A percentile compares a stretch with the other conserved stretches of the same genome.
phyloP scores from a whole-genome alignment of 2,888 invertebrate species.

The Mamestra brassicae region DNA sequence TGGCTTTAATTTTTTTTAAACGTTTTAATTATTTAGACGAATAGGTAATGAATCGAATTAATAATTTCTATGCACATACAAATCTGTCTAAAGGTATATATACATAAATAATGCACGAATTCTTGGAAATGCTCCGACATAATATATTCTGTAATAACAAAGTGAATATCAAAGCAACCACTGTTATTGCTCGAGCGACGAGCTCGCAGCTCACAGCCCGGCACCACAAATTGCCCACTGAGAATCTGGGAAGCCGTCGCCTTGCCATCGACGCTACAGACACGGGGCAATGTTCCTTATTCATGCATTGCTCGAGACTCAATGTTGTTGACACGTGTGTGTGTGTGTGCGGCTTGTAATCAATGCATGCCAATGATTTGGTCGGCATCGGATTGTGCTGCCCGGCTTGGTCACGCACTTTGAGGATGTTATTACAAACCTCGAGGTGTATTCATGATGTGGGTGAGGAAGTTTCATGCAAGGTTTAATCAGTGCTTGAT shows the following conservation, averaged over 20 bases:
- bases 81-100: no score
- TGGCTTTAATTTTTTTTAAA: no score
- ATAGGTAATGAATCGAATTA: neutral
- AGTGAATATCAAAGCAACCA: slow-evolving; percentile 22
- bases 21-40: neutral
- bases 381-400: neutral
- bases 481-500: neutral
- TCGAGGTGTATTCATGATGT: slow-evolving; percentile 4
- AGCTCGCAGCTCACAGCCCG: neutral
- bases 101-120: neutral
- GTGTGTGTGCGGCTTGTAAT: neutral
- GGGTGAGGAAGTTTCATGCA: no score
- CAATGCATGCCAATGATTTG: slow-evolving; percentile 32
- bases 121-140: neutral
- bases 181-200: slow-evolving; percentile 12
- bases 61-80: neutral
- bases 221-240: no score
- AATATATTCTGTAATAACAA: slow-evolving; percentile 24
- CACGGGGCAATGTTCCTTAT: slow-evolving; percentile 1
- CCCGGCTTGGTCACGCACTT: neutral
- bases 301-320: slow-evolving; percentile 1
- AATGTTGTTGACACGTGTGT: neutral
- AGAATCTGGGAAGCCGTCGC: slow-evolving; percentile 5
- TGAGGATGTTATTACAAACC: neutral
- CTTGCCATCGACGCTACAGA: slow-evolving; percentile 5